phyloP scores from a whole-genome alignment of 2,113 vertebrate genomes.

The Dunckerocampus dactyliophorus region DNA sequence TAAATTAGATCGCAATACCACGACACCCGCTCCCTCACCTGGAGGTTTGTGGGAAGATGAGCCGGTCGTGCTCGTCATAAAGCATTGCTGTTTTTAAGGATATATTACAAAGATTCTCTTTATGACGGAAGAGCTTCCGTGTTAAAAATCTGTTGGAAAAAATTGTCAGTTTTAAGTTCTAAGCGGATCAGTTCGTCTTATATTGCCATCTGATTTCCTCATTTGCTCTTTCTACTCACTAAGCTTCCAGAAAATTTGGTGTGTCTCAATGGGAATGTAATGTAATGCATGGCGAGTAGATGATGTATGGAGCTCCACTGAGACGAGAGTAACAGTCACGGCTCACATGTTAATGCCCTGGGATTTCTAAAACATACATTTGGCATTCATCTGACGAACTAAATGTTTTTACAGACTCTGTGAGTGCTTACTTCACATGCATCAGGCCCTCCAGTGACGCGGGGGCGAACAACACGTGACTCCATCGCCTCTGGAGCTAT shows the following conservation, averaged over 20 bases:
- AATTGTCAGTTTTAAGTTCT: background rate
- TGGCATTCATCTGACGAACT: background rate
- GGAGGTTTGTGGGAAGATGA: too few relatives aligned
- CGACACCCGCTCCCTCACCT: too few relatives aligned
- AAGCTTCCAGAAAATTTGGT: background rate
- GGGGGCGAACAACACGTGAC: slow-evolving; percentile 62
- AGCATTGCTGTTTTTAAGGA: too few relatives aligned
- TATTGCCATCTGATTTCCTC: background rate
- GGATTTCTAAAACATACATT: slow-evolving; percentile 14
- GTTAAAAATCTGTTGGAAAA: too few relatives aligned
- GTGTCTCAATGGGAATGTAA: background rate
- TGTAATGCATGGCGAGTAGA: slow-evolving; percentile 1
- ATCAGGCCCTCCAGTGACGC: slow-evolving; percentile 43
- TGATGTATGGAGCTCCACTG: background rate
- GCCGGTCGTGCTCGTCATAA: too few relatives aligned
- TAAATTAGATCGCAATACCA: too few relatives aligned
- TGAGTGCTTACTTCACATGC: slow-evolving; percentile 30
- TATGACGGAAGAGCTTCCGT: too few relatives aligned
- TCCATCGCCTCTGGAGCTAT: slow-evolving; percentile 58
- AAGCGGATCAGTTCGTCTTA: background rate
- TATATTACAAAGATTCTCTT: too few relatives aligned
- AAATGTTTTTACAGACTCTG: slow-evolving; percentile 5
- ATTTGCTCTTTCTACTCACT: background rate
- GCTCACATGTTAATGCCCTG: background rate
- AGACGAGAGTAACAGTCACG: background rate